A percentile compares a stretch with the other conserved stretches of the same genome.
Evolutionary conservation across 2,888 invertebrate genomes (phyloP).

Genomic region (Lutraria lutraria): DNA sequence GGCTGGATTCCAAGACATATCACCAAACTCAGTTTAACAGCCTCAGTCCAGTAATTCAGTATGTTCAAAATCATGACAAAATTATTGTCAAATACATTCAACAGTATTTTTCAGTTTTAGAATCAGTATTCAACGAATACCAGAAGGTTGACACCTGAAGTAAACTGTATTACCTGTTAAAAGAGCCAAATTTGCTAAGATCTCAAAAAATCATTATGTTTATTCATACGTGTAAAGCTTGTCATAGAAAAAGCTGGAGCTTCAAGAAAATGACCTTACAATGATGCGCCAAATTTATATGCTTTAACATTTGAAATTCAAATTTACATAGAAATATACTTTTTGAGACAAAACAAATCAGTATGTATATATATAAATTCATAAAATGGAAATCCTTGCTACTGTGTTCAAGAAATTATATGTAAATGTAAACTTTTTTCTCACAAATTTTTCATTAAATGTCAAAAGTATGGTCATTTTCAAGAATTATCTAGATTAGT

Average conservation of each 20-base stretch:
- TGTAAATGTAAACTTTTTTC: too few species aligned
- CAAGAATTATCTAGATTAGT: slow-evolving; percentile 11
- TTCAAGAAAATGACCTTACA: slow-evolving; percentile 21
- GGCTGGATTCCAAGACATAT: too few species aligned
- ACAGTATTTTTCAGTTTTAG: too few species aligned
- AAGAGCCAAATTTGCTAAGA: too few species aligned
- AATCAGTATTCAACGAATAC: too few species aligned
- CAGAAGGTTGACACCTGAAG: too few species aligned
- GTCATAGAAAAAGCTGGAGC: neutral
- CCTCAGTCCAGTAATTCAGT: neutral
- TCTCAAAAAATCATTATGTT: neutral
- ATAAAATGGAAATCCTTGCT: slow-evolving; percentile 39
- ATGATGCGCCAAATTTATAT: neutral
- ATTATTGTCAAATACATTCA: too few species aligned
- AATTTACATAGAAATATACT: neutral
- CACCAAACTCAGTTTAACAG: too few species aligned
- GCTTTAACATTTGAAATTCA: neutral
- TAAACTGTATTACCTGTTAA: too few species aligned
- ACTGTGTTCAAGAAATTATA: slow-evolving; percentile 22
- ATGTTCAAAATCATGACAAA: neutral
- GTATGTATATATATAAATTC: neutral
- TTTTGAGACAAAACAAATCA: neutral
- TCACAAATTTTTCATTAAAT: neutral
- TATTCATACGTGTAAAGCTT: neutral
- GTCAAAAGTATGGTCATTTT: neutral